Percentiles rank a stretch among this genome's conserved stretches.
phyloP scores from a whole-genome alignment of 2,888 invertebrate genomes.

The Pammene fasciana region DNA sequence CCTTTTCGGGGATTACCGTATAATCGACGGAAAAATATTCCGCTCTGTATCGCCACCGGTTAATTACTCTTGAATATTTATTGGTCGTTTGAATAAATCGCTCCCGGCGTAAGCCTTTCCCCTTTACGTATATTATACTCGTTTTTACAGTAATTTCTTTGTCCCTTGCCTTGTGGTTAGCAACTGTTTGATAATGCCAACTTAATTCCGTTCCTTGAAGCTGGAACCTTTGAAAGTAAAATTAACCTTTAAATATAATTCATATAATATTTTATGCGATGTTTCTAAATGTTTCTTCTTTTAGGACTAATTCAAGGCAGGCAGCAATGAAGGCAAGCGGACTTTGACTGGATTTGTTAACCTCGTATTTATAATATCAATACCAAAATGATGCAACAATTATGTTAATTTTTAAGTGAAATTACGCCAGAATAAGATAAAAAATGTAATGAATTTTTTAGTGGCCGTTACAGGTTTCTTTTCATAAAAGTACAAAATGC shows the following conservation, averaged over 20 bases:
- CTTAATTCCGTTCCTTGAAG: not conserved
- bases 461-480: too few relatives aligned
- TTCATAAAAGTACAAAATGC: too few relatives aligned
- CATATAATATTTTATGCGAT: too few relatives aligned
- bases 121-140: slow-evolving; percentile 74
- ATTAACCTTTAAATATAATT: slow-evolving; percentile 1
- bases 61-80: slow-evolving; percentile 83
- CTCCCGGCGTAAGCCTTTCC: slow-evolving; percentile 73
- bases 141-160: slow-evolving; percentile 65
- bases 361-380: too few relatives aligned
- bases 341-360: too few relatives aligned
- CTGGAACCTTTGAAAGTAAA: slow-evolving; percentile 8
- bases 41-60: slow-evolving; percentile 67
- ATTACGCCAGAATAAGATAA: too few relatives aligned
- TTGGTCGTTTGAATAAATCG: slow-evolving; percentile 82
- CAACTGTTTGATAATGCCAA: slow-evolving; percentile 11
- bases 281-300: too few relatives aligned
- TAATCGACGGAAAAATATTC: slow-evolving; percentile 76
- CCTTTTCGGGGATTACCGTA: slow-evolving; percentile 73
- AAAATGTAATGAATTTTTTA: too few relatives aligned
- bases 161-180: slow-evolving; percentile 44
- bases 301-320: too few relatives aligned
- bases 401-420: too few relatives aligned
- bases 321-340: too few relatives aligned
- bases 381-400: too few relatives aligned